Percentiles rank a stretch among this genome's conserved stretches.
These are phyloP conservation scores for Drosophila micromelanica DNA, from an alignment of 1,140 invertebrate genomes.

Conservation along the genomic window DNA sequence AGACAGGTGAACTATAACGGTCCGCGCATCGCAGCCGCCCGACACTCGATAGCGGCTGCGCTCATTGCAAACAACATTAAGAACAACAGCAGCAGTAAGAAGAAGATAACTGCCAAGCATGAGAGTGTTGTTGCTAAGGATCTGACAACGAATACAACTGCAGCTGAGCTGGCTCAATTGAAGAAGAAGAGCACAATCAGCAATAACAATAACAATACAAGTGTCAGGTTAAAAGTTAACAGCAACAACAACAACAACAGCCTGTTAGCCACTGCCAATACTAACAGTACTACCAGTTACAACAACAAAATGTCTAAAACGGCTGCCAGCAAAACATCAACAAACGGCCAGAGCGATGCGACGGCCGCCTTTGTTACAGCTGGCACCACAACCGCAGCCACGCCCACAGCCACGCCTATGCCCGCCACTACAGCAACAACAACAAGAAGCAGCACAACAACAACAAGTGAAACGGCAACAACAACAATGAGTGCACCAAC, in stretches of 20 bases:
- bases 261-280: constrained; percentile 67
- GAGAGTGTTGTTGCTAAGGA: constrained; percentile 40
- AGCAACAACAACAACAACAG: constrained; percentile 50
- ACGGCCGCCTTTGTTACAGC: constrained; percentile 51
- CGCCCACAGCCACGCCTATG: constrained; percentile 49
- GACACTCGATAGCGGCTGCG: constrained; percentile 61
- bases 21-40: constrained; percentile 56
- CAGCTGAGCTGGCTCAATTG: constrained; percentile 25
- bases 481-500: constrained; percentile 50
- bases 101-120: constrained; percentile 60
- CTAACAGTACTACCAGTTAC: constrained; percentile 41
- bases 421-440: constrained; percentile 45
- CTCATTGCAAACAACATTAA: constrained; percentile 58
- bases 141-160: constrained; percentile 45
- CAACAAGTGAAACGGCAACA: constrained; percentile 40
- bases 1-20: constrained; percentile 61
- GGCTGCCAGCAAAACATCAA: constrained; percentile 44
- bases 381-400: constrained; percentile 49
- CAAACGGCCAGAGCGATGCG: constrained; percentile 51
- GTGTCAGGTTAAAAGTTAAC: constrained; percentile 69
- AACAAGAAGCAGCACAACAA: constrained; percentile 15
- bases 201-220: constrained; percentile 26
- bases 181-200: constrained; percentile 29
- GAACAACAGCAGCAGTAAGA: constrained; percentile 32
- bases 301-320: constrained; percentile 68